These are phyloP conservation scores for Mystacides longicornis DNA, from an alignment of 2,888 invertebrate species.

Conservation along the genomic window DNA sequence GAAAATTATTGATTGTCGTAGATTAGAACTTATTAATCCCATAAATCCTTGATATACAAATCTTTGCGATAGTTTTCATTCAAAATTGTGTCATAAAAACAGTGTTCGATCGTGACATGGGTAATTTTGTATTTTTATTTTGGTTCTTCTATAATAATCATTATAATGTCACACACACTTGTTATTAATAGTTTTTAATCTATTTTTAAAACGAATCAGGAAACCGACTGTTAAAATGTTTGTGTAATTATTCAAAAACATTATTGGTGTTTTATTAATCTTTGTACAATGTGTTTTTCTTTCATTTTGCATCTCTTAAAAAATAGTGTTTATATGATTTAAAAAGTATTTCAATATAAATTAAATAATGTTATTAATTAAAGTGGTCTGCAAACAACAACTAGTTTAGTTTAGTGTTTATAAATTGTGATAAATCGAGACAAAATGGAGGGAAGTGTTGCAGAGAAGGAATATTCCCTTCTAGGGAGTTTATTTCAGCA, in stretches of 20 bases:
- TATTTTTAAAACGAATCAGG: not conserved
- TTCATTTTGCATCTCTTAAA: not conserved
- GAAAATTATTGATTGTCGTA: not conserved
- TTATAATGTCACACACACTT: not conserved
- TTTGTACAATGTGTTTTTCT: not conserved
- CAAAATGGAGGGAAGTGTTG: slow-evolving; percentile 61
- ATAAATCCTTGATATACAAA: not conserved
- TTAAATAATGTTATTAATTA: too few species aligned
- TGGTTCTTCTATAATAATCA: not conserved
- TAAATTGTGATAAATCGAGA: slow-evolving; percentile 10
- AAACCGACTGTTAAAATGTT: not conserved
- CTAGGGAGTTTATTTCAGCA: slow-evolving; percentile 92
- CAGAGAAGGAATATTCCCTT: slow-evolving; percentile 81
- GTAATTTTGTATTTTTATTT: not conserved
- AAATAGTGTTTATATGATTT: too few species aligned
- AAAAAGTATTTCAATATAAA: too few species aligned
- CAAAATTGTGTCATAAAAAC: not conserved
- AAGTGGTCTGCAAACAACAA: too few species aligned
- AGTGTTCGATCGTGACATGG: not conserved
- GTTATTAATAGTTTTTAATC: not conserved
- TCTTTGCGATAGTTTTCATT: not conserved
- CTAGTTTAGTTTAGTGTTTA: slow-evolving; percentile 8
- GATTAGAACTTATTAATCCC: not conserved
- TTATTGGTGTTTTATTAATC: not conserved
- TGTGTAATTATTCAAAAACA: not conserved